Conservation (phyloP, 1,140 invertebrate species). For the Anastrepha obliqua region DNA sequence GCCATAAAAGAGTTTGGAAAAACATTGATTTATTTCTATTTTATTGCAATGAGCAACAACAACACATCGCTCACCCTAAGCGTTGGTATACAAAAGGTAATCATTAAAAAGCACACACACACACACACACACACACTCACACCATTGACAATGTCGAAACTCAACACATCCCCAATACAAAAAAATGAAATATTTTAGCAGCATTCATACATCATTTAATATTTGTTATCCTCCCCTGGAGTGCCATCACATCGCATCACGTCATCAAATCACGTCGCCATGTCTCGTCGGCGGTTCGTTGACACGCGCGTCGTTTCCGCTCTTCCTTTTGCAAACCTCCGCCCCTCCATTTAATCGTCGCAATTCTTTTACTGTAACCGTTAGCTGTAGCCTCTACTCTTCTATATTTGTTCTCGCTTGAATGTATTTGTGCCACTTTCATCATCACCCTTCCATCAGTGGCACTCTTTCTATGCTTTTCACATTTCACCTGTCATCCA, state of each 20-base stretch:
- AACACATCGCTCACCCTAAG: too few species aligned
- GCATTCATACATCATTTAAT: too few species aligned
- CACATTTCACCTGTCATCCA: not conserved
- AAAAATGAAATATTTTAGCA: too few species aligned
- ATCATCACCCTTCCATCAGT: not conserved
- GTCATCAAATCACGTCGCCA: not conserved
- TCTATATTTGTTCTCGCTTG: not conserved
- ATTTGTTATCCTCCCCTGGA: not conserved
- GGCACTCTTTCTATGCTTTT: too few species aligned
- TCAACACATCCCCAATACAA: too few species aligned
- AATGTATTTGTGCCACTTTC: not conserved
- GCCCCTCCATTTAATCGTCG: not conserved
- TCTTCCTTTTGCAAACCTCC: not conserved
- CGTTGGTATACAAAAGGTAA: too few species aligned
- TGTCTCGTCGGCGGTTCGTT: not conserved
- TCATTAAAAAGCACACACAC: too few species aligned
- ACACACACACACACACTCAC: too few species aligned
- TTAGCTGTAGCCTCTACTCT: not conserved
- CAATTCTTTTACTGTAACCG: not conserved
- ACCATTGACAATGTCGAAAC: too few species aligned
- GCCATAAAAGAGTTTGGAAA: too few species aligned
- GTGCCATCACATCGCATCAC: not conserved
- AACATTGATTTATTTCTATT: too few species aligned
- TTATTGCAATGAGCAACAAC: too few species aligned
- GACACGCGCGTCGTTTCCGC: not conserved